A percentile compares a stretch with the other conserved stretches of the same genome.
phyloP scores from a whole-genome alignment of 1,140 invertebrate species.

The Fopius arisanus region DNA sequence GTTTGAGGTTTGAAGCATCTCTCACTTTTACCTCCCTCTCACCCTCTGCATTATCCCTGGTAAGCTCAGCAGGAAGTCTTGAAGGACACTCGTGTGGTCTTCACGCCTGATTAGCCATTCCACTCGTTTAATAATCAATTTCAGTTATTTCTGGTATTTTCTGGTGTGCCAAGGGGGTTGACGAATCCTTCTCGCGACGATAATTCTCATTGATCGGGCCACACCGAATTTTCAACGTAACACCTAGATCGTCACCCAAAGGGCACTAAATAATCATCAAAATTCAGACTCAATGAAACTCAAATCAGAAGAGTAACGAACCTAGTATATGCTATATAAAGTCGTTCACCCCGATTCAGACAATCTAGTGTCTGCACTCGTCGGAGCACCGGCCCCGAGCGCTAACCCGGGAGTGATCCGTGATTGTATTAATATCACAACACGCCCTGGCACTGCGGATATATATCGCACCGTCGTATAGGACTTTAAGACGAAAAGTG shows the following conservation, averaged over 20 bases:
- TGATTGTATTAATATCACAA: conserved; percentile 68
- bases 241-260: too few species aligned
- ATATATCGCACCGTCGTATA: conserved; percentile 37
- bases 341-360: conserved; percentile 67
- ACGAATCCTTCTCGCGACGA: too few species aligned
- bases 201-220: too few species aligned
- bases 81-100: not conserved
- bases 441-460: conserved; percentile 56
- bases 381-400: conserved; percentile 32
- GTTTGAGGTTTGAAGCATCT: conserved; percentile 1
- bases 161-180: too few species aligned
- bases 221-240: too few species aligned
- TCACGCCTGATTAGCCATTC: not conserved
- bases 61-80: conserved; percentile 8
- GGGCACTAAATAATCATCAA: not conserved
- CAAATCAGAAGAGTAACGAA: not conserved
- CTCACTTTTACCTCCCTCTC: not conserved
- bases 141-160: not conserved
- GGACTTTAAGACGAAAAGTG: conserved; percentile 10
- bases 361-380: conserved; percentile 65
- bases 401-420: conserved; percentile 64
- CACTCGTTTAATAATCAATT: not conserved
- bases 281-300: conserved; percentile 31
- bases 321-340: conserved; percentile 61
- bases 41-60: not conserved